A percentile compares a stretch with the other conserved stretches of the same genome.
These are phyloP conservation scores for Tringa solitaria DNA, from an alignment of 2,113 vertebrate genomes.

Conservation along the genomic window DNA sequence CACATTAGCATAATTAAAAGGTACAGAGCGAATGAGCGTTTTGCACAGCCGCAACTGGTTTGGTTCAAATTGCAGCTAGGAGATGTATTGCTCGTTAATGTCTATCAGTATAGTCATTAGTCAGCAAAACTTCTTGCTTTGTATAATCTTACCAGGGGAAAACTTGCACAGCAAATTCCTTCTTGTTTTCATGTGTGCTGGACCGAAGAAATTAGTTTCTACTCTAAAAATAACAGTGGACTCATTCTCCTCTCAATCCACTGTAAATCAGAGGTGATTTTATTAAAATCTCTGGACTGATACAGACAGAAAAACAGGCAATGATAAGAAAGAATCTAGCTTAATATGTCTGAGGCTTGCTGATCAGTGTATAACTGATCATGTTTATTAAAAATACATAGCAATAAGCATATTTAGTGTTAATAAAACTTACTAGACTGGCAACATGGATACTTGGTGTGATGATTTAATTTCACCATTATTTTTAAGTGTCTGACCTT, in stretches of 20 bases:
- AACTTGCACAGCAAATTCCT: constrained; percentile 40
- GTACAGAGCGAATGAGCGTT: constrained; percentile 47
- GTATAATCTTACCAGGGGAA: constrained; percentile 6
- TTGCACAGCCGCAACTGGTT: constrained; percentile 27
- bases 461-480: not conserved
- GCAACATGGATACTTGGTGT: not conserved
- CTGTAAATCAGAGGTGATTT: not conserved
- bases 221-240: constrained; percentile 3
- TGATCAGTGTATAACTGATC: not conserved
- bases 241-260: not conserved
- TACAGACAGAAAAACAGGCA: not conserved
- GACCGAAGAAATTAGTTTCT: not conserved
- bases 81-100: constrained; percentile 64
- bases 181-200: not conserved
- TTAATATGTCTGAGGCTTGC: not conserved
- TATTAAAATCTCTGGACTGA: not conserved
- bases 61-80: constrained; percentile 44
- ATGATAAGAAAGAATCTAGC: not conserved
- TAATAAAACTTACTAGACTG: not conserved
- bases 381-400: not conserved
- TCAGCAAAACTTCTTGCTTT: constrained; percentile 57
- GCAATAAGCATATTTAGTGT: not conserved
- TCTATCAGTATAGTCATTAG: constrained; percentile 57
- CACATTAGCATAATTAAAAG: constrained; percentile 74
- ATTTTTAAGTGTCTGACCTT: not conserved